Conservation (phyloP, 2,113 vertebrate genomes). For the Nerophis lumbriciformis region DNA sequence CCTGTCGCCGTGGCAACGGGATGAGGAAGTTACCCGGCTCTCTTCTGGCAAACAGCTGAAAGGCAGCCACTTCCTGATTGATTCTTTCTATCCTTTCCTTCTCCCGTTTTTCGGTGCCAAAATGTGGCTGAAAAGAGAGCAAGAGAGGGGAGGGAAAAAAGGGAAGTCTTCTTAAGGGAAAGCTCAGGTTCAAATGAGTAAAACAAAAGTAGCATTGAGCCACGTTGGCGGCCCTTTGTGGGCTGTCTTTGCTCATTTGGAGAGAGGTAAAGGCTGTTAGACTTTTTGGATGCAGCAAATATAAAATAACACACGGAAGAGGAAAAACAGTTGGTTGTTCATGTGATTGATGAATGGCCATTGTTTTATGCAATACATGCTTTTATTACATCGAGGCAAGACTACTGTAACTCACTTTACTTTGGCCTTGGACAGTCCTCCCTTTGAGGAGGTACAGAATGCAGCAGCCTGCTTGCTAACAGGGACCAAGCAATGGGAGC, state of each 20-base stretch:
- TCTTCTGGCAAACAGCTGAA: constrained; percentile 60
- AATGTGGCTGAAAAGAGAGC: constrained; percentile 32
- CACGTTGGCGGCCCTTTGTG: constrained; percentile 47
- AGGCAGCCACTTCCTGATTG: constrained; percentile 71
- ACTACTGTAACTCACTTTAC: no score
- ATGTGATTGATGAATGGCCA: neutral
- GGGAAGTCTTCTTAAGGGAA: constrained; percentile 44
- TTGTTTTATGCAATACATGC: neutral
- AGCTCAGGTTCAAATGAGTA: constrained; percentile 56
- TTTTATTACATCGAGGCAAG: no score
- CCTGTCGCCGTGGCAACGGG: constrained; percentile 61
- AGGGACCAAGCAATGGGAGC: no score
- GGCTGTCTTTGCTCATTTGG: constrained; percentile 55
- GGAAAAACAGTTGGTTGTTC: neutral
- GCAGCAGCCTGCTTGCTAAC: no score
- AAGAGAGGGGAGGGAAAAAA: constrained; percentile 46
- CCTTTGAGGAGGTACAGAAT: no score
- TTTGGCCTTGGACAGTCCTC: no score
- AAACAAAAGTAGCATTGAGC: constrained; percentile 61
- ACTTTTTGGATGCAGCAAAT: constrained; percentile 43
- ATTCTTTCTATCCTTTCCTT: constrained; percentile 63
- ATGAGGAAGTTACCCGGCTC: constrained; percentile 69
- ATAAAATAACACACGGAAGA: constrained; percentile 24
- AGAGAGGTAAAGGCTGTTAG: constrained; percentile 46
- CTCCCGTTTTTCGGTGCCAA: neutral